Percentiles rank a stretch among this genome's conserved stretches.
Evolutionary conservation across 2,797 vertebrate species (phyloP).

Genomic region (Taenioides sp.): DNA sequence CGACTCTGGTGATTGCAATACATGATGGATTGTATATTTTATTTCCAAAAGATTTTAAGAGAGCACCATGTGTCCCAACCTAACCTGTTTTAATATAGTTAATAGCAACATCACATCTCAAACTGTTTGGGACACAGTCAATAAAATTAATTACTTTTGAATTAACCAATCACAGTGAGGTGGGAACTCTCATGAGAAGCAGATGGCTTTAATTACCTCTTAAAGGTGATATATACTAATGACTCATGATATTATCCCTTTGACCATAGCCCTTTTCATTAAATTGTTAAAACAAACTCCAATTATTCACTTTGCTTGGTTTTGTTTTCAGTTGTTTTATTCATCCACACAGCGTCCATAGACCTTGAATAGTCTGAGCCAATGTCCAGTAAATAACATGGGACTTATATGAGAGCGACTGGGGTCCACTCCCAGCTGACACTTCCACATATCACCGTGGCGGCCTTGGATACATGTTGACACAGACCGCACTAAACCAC

Average conservation of each 20-base stretch:
- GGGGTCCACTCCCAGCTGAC: slow-evolving; percentile 13
- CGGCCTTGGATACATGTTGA: slow-evolving; percentile 3
- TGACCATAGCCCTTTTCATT: slow-evolving; percentile 7
- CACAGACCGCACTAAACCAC: slow-evolving; percentile 2
- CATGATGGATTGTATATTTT: background rate
- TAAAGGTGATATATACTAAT: background rate
- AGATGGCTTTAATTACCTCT: background rate
- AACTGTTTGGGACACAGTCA: no score
- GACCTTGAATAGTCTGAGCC: slow-evolving; percentile 3
- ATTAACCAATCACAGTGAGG: background rate
- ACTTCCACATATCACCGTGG: slow-evolving; percentile 13
- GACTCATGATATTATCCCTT: background rate
- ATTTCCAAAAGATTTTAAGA: background rate
- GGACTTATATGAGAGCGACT: slow-evolving; percentile 10
- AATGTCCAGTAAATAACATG: slow-evolving; percentile 22
- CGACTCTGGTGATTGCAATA: background rate
- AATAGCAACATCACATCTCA: no score
- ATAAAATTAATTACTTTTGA: no score
- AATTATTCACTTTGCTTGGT: background rate
- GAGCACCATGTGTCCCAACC: background rate
- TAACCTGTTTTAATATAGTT: background rate
- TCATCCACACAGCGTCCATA: background rate
- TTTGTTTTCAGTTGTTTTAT: background rate
- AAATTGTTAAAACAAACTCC: slow-evolving; percentile 15
- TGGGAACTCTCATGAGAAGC: background rate